A percentile compares a stretch with the other conserved stretches of the same genome.
phyloP scores from a whole-genome alignment of 2,113 vertebrate species.

The Diadophis punctatus region DNA sequence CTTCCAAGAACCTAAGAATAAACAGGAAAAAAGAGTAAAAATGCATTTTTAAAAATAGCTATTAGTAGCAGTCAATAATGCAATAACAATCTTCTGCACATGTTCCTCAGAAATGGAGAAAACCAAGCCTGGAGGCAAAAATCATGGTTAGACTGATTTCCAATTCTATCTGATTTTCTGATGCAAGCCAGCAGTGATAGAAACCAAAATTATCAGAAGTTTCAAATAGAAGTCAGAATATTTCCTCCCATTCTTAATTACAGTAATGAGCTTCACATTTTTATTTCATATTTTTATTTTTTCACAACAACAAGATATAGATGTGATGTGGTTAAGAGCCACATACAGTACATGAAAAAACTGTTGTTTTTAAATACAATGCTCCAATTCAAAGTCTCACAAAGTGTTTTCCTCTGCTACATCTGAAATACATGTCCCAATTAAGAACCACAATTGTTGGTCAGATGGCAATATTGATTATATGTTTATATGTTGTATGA shows the following conservation, averaged over 20 bases:
- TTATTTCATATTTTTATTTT: constrained; percentile 30
- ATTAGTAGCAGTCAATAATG: constrained; percentile 46
- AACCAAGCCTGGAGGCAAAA: constrained; percentile 32
- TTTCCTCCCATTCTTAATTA: constrained; percentile 55
- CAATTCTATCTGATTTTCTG: constrained; percentile 52
- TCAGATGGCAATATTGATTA: constrained; percentile 36
- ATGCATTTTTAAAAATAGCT: constrained; percentile 33
- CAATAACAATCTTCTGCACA: constrained; percentile 28
- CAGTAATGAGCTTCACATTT: constrained; percentile 41
- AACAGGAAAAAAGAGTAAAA: constrained; percentile 40
- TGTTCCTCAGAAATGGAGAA: constrained; percentile 54
- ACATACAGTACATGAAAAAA: background rate
- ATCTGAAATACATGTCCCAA: constrained; percentile 48
- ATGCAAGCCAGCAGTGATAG: constrained; percentile 33
- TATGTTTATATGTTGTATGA: constrained; percentile 35
- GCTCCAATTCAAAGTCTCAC: constrained; percentile 43
- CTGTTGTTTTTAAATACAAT: constrained; percentile 47
- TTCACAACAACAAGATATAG: constrained; percentile 39
- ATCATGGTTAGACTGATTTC: constrained; percentile 39
- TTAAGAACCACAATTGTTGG: constrained; percentile 40
- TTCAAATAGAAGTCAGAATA: constrained; percentile 46
- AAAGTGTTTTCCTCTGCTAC: constrained; percentile 38
- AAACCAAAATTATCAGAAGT: constrained; percentile 56
- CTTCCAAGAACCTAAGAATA: constrained; percentile 80
- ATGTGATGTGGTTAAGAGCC: background rate